Evolutionary conservation across 2,113 vertebrate genomes (phyloP), one percentile per base, ranked within the genome.

Genomic region (Hemibagrus wyckioides): DNA sequence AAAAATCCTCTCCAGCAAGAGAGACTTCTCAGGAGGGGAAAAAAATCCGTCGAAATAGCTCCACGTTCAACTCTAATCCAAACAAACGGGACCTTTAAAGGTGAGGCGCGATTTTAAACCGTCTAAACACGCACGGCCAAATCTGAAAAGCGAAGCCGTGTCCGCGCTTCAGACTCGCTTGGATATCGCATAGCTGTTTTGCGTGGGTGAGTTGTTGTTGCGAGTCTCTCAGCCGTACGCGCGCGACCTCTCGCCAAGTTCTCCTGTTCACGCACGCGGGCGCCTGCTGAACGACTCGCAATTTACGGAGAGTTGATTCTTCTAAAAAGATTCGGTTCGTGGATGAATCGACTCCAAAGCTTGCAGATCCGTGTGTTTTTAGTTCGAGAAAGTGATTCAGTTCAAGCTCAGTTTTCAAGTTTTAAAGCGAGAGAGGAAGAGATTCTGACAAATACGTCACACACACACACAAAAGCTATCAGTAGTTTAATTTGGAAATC

Each of bases 51-150:
- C 69, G 59, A 8, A 83, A 69, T 19, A 39, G 36, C 57, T 67
- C 48, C 39, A 44, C 48, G 56, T 82, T 82, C 85, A 67, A 85
- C 39, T 90, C 89, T 23, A 17, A 77, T 67, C 85, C 88, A 77
- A 76, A 86, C 65, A 85, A 73, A 57, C 19, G 21, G 67, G 86
- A 63, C 89, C 56, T 86, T 80, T 86, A 79, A 59, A 15, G 65
- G 30, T 52, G 33, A 65, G 23, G 82, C 7, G 30, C 14, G 44
- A 54, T n/a, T 36, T 41, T 61, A n/a, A 54, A 33, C 10, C 21
- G n/a, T 67, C 11, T 30, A 81, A 41, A 76, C 25, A 23, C 41
- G 23, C 39, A 48, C 61, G 30, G 41, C 10, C 6, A 28, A 28
- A 25, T 9, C 11, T 8, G 56, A 13, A 13, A 44, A 85, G 73